phyloP scores from a whole-genome alignment of 2,888 invertebrate genomes.

The Macropis europaea region DNA sequence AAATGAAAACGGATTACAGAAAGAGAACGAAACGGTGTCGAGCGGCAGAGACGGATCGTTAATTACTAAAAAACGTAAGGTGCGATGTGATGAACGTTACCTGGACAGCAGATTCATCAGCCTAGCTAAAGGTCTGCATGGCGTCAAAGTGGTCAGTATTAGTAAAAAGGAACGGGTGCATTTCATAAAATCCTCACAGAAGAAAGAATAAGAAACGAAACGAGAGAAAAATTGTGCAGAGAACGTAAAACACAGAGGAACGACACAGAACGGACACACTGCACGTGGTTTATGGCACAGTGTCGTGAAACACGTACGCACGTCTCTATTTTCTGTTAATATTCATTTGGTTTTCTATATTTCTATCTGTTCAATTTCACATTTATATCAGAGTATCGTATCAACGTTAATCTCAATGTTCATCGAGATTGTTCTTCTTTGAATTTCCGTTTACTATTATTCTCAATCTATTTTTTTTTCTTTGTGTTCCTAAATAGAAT shows the following conservation, averaged over 20 bases:
- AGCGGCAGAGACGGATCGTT: constrained; percentile 53
- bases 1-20: constrained; percentile 21
- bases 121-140: constrained; percentile 91
- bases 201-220: constrained; percentile 39
- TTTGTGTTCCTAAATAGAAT: too few relatives aligned
- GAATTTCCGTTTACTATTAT: too few relatives aligned
- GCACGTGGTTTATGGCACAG: background rate
- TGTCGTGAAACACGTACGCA: background rate
- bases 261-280: background rate
- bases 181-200: constrained; percentile 55
- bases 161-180: constrained; percentile 76
- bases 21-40: constrained; percentile 36
- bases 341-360: too few relatives aligned
- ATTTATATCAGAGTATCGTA: too few relatives aligned
- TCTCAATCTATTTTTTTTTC: too few relatives aligned
- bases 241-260: constrained; percentile 44
- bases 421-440: background rate
- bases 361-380: too few relatives aligned
- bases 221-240: constrained; percentile 54
- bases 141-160: constrained; percentile 79
- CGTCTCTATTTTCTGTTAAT: background rate
- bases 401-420: too few relatives aligned
- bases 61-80: constrained; percentile 74
- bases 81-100: constrained; percentile 84
- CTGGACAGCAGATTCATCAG: constrained; percentile 96